Percentiles rank a stretch among this genome's conserved stretches.
Conservation (phyloP, 2,113 vertebrate genomes). For the Hippocampus abdominalis region DNA sequence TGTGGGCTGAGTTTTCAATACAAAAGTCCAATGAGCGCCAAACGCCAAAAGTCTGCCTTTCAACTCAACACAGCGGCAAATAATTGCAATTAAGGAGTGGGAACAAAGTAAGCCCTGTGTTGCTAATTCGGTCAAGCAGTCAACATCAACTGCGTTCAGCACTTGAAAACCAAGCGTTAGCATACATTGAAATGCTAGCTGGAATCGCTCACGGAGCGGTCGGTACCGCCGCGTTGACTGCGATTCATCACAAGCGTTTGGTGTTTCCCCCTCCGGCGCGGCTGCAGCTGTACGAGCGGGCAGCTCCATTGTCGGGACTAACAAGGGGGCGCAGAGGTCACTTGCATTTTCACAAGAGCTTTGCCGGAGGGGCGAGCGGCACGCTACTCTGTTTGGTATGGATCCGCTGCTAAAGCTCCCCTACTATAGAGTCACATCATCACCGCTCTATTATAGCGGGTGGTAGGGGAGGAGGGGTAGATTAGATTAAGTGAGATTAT, state of each 20-base stretch:
- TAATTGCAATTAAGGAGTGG: background rate
- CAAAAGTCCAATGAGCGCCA: too few species aligned
- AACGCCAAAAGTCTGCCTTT: background rate
- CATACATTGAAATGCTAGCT: background rate
- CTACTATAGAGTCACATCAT: slow-evolving; percentile 60
- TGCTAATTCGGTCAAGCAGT: background rate
- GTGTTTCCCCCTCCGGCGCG: slow-evolving; percentile 46
- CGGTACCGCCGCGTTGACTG: slow-evolving; percentile 22
- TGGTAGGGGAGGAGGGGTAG: slow-evolving; percentile 37
- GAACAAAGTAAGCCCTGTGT: background rate
- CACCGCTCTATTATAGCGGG: slow-evolving; percentile 63
- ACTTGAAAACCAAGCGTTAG: background rate
- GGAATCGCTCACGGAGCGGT: background rate
- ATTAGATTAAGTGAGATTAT: slow-evolving; percentile 77
- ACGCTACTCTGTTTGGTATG: slow-evolving; percentile 57
- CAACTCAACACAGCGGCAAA: background rate
- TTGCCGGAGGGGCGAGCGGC: slow-evolving; percentile 54
- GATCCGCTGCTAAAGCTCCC: slow-evolving; percentile 65
- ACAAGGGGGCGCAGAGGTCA: slow-evolving; percentile 65
- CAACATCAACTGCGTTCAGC: background rate
- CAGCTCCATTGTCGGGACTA: slow-evolving; percentile 61
- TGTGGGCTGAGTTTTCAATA: too few species aligned
- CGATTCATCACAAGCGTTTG: slow-evolving; percentile 49
- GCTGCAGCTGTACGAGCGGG: slow-evolving; percentile 59
- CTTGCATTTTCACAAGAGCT: slow-evolving; percentile 66